Evolutionary conservation across 53 echinoderm and acorn worm genomes (phyloP), one percentile per base, ranked within the genome.

Genomic region (Astropecten irregularis): DNA sequence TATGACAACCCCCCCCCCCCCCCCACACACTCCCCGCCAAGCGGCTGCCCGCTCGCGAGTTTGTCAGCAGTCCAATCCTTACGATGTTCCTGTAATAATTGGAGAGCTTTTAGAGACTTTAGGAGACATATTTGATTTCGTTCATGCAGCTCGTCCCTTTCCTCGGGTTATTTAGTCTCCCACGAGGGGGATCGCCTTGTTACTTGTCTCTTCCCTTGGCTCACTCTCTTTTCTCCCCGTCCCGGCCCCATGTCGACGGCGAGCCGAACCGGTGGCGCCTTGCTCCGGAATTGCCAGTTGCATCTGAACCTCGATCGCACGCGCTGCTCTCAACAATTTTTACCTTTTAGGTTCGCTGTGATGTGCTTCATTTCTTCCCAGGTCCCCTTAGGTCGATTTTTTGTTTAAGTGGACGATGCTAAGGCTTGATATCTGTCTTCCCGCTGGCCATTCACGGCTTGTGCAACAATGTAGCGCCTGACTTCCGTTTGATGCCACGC

Each of bases 391-490:
- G 50, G 34, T 34, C 49, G 32, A 52, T 71, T 14, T 28, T 25
- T 14, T 64, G n/a, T n/a, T n/a, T 7, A 64, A 64, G 50, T 18
- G 48, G 35, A 32, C 51, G 36, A 71, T 30, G 23, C 71, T 52
- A n/a, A 71, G 53, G 71, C 71, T 71, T 33, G 71, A 52, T 71
- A 47, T 49, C 53, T 13, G 20, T 44, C 50, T 28, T 51, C 50
- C 34, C 49, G 48, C 50, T 18, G 71, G 49, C 31, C 14, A 18
- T n/a, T 19, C 16, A 10, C 16, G 71, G 31, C 30, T 25, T 30
- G 65, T 51, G 71, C 71, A 71, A 71, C 71, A 50, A 71, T 50
- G 71, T 71, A 71, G 71, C 71, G 71, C 71, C 71, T 71, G 34
- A 42, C 71, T 71, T 71, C 52, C 71, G 71, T 35, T 71, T n/a